Percentiles rank a stretch among this genome's conserved stretches.
Conservation (phyloP, 2,113 vertebrate species). For the Heteronetta atricapilla region DNA sequence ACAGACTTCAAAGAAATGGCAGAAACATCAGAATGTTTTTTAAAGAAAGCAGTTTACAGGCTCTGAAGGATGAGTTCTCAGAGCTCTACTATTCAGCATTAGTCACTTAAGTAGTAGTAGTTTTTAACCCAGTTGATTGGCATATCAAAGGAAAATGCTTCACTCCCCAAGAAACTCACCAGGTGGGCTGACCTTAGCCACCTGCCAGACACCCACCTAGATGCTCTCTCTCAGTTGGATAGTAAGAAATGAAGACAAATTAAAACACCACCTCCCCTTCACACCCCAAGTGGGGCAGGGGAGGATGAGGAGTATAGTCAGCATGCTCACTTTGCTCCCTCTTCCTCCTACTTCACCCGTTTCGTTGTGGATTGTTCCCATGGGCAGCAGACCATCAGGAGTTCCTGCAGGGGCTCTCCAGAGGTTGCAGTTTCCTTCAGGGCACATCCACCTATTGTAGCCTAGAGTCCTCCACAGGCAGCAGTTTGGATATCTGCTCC, state of each 20-base stretch:
- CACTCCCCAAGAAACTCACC: not conserved
- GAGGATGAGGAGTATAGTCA: fast-evolving
- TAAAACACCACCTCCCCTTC: not conserved
- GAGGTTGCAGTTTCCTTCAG: not conserved
- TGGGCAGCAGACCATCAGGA: not conserved
- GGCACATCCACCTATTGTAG: not conserved
- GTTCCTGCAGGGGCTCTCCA: not conserved
- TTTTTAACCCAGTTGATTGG: not conserved
- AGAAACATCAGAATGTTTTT: not conserved
- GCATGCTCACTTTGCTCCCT: not conserved
- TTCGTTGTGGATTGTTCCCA: not conserved
- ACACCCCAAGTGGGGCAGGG: fast-evolving
- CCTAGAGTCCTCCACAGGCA: not conserved
- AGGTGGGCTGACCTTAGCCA: not conserved
- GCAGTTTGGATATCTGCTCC: not conserved
- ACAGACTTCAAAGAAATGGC: not conserved
- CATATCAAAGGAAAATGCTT: not conserved
- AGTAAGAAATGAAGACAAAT: not conserved
- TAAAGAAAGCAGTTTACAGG: not conserved
- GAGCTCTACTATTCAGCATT: not conserved
- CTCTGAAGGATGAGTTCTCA: not conserved
- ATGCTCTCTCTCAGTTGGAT: not conserved
- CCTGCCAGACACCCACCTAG: not conserved
- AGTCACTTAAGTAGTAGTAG: not conserved
- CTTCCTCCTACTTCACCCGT: not conserved